Conservation (phyloP, 2,888 invertebrate genomes). For the Orthonevra nobilis region DNA sequence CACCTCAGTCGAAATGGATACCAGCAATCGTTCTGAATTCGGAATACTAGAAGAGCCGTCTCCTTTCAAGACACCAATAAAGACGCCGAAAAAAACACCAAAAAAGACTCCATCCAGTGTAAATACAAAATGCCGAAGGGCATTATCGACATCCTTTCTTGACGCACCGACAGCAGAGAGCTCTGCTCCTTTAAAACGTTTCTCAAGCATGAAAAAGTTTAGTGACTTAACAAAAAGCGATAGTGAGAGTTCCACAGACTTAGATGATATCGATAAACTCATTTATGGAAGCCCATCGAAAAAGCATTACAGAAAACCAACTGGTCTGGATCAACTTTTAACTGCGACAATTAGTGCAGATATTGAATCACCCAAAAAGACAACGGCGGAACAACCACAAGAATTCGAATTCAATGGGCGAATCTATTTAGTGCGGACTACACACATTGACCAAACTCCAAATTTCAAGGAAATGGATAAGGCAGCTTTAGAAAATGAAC, state of each 20-base stretch:
- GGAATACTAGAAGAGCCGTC: slow-evolving; percentile 75
- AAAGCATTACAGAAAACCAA: slow-evolving; percentile 69
- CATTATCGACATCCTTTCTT: slow-evolving; percentile 75
- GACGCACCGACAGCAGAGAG: slow-evolving; percentile 71
- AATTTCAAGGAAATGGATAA: slow-evolving; percentile 83
- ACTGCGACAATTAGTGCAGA: slow-evolving; percentile 73
- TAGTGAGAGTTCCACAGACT: slow-evolving; percentile 68
- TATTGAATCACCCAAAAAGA: slow-evolving; percentile 14
- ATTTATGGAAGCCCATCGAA: slow-evolving; percentile 71
- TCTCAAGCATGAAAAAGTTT: slow-evolving; percentile 69
- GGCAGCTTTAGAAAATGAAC: slow-evolving; percentile 82
- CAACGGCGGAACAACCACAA: slow-evolving; percentile 36
- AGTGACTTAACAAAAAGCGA: slow-evolving; percentile 71
- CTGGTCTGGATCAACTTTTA: slow-evolving; percentile 75
- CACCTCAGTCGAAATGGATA: slow-evolving; percentile 45
- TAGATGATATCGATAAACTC: slow-evolving; percentile 77
- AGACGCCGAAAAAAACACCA: slow-evolving; percentile 49
- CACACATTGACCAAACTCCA: slow-evolving; percentile 82
- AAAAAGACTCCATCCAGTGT: slow-evolving; percentile 1
- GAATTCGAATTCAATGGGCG: slow-evolving; percentile 75
- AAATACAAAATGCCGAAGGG: slow-evolving; percentile 42
- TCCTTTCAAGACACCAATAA: slow-evolving; percentile 66
- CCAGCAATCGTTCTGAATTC: slow-evolving; percentile 75
- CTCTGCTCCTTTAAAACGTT: slow-evolving; percentile 71
- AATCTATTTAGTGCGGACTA: slow-evolving; percentile 80